Percentiles rank a stretch among this genome's conserved stretches.
Evolutionary conservation across 1,140 invertebrate genomes (phyloP).

Genomic region (Drosophila ercepeae): DNA sequence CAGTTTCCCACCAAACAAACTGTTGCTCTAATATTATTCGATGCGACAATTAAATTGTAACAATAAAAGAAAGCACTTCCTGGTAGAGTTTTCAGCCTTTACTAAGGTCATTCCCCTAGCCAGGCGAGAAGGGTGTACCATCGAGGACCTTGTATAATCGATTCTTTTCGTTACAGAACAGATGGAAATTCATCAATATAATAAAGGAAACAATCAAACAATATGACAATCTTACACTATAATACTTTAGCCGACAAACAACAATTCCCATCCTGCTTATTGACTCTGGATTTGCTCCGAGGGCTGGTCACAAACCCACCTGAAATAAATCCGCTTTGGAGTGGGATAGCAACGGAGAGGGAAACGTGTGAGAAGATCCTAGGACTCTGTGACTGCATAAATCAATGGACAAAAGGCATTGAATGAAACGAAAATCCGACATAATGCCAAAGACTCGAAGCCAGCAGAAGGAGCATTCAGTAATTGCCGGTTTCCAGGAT

Average conservation of each 20-base stretch:
- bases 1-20: conserved; percentile 1
- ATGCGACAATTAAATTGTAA: conserved; percentile 10
- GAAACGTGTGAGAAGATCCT: conserved; percentile 26
- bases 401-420: conserved; percentile 69
- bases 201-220: conserved; percentile 55
- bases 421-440: conserved; percentile 64
- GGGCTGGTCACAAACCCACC: conserved; percentile 63
- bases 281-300: conserved; percentile 39
- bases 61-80: conserved; percentile 39
- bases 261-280: conserved; percentile 29
- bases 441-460: conserved; percentile 41
- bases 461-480: conserved; percentile 30
- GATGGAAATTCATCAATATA: conserved; percentile 30
- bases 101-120: conserved; percentile 30
- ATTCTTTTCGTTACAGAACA: conserved; percentile 48
- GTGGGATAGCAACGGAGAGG: conserved; percentile 1
- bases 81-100: conserved; percentile 25
- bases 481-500: conserved; percentile 38
- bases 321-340: conserved; percentile 70
- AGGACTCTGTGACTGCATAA: conserved; percentile 60
- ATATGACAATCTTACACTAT: conserved; percentile 65
- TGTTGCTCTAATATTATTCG: conserved; percentile 1
- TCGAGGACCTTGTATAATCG: conserved; percentile 5
- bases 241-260: conserved; percentile 38
- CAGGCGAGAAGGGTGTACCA: conserved; percentile 1